Base-by-base conservation (phyloP, 2,113 vertebrate species). In the Mionectes macconnelli region DNA sequence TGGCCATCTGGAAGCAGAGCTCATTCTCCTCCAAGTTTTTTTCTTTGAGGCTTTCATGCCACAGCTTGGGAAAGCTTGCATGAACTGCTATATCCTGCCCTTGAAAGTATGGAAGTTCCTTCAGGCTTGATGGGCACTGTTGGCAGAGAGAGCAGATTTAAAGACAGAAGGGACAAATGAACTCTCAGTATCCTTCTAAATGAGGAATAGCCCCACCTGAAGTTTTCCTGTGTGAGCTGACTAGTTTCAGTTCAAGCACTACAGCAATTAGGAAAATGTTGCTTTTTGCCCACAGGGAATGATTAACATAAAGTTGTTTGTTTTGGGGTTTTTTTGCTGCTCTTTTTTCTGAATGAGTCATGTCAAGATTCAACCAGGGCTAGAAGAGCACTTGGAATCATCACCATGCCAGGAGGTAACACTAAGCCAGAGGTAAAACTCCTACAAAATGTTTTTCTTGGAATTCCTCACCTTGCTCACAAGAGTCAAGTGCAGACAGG, bases 71-170 rank as follows among this genome's bases (percentile, higher is more conserved):
- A 93, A 84, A 74, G 9, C 57, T 84, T 95, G 81, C 87, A 79
- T 94, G 91, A 91, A 22, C 57, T 82, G 66, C 62, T 37, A 20
- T 67, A 63, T 72, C 60, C 47, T 96, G 69, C 68, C 87, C 93
- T 88, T 90, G 72, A 77, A 87, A 85, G 72, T 44, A 20, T 18
- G 57, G 63, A 81, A 37, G 28, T 55, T 85, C 27, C 87, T 82
- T 95, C 84, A 78, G 84, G 75, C 69, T 84, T 64, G 47, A 74
- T 85, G 75, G 78, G 35, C 70, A 63, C 12, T 62, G 74, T 6
- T 77, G 89, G 90, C 62, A 67, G 83, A 76, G 90, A 87, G 45
- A 88, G 64, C 79, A 92, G 87, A 82, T 89, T 95, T 84, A 87
- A 7, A 7, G 75, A 86, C 76, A 93, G 91, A 93, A 94, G 69